Evolutionary conservation across 2,888 invertebrate species (phyloP).

Genomic region (Drosophila sordidula): DNA sequence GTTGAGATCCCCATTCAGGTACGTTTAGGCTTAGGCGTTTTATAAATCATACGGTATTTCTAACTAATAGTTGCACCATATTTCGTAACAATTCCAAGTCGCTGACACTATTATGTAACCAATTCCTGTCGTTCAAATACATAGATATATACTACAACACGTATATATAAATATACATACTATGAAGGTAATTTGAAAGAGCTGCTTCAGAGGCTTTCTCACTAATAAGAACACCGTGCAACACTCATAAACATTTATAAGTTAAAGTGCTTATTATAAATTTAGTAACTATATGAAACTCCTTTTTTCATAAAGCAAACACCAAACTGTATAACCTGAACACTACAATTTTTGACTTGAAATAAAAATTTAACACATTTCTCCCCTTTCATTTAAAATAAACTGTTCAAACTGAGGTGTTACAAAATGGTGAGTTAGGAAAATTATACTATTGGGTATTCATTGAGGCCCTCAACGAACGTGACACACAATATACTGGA

Average conservation of each 20-base stretch:
- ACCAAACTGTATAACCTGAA: slow-evolving; percentile 49
- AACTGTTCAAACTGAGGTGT: background rate
- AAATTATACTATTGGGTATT: background rate
- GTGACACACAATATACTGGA: slow-evolving; percentile 6
- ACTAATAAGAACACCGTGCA: slow-evolving; percentile 15
- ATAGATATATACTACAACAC: slow-evolving; percentile 18
- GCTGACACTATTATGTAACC: slow-evolving; percentile 36
- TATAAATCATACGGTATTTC: slow-evolving; percentile 30
- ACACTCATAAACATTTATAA: slow-evolving; percentile 40
- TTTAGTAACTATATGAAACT: slow-evolving; percentile 32
- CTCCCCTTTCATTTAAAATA: slow-evolving; percentile 28
- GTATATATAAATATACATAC: slow-evolving; percentile 2
- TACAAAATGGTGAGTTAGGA: slow-evolving; percentile 13
- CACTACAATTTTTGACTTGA: slow-evolving; percentile 37
- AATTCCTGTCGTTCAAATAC: slow-evolving; percentile 36
- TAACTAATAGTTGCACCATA: slow-evolving; percentile 53
- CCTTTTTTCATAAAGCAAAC: slow-evolving; percentile 19
- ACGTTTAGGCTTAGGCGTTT: slow-evolving; percentile 53
- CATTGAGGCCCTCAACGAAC: slow-evolving; percentile 15
- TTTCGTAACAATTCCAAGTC: slow-evolving; percentile 71
- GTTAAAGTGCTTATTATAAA: slow-evolving; percentile 58
- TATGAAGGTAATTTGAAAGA: slow-evolving; percentile 16
- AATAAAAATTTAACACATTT: slow-evolving; percentile 57
- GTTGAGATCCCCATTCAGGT: slow-evolving; percentile 26
- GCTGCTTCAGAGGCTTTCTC: slow-evolving; percentile 59